Evolutionary conservation across 2,888 invertebrate species (phyloP).

Genomic region (Craniophora ligustri): DNA sequence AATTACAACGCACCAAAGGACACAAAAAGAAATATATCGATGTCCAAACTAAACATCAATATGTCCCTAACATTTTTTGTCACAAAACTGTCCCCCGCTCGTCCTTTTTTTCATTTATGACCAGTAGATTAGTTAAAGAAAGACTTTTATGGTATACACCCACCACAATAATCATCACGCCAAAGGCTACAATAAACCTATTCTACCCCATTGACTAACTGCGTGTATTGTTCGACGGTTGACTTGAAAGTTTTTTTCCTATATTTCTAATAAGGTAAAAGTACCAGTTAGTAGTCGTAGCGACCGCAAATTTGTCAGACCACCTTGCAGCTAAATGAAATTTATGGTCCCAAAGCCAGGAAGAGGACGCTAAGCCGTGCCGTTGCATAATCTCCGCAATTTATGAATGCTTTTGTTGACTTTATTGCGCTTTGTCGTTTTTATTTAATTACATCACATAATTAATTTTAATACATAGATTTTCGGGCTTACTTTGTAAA

Average conservation of each 20-base stretch:
- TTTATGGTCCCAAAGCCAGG: constrained; percentile 84
- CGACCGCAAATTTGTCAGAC: constrained; percentile 88
- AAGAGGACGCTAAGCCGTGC: constrained; percentile 83
- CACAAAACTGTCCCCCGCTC: constrained; percentile 42
- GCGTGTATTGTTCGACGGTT: constrained; percentile 42
- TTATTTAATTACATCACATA: constrained; percentile 66
- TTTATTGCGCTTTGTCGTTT: constrained; percentile 77
- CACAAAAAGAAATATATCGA: constrained; percentile 51
- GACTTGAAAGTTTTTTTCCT: constrained; percentile 52
- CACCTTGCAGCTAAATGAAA: constrained; percentile 86
- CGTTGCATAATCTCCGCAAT: constrained; percentile 86
- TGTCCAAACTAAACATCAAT: constrained; percentile 56
- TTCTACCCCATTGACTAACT: constrained; percentile 40
- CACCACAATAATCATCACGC: constrained; percentile 51
- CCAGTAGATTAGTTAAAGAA: constrained; percentile 56
- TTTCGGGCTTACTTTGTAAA: too few relatives aligned
- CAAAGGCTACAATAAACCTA: constrained; percentile 57
- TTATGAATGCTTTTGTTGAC: constrained; percentile 82
- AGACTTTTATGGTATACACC: constrained; percentile 51
- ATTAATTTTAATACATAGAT: constrained; percentile 47
- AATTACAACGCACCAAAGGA: constrained; percentile 68
- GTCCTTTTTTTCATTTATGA: constrained; percentile 48
- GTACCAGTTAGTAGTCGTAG: constrained; percentile 67
- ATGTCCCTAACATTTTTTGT: constrained; percentile 52
- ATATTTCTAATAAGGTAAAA: constrained; percentile 67